Evolutionary conservation across 2,113 vertebrate genomes (phyloP), one percentile per base, ranked within the genome.

Genomic region (Arvicanthis niloticus): DNA sequence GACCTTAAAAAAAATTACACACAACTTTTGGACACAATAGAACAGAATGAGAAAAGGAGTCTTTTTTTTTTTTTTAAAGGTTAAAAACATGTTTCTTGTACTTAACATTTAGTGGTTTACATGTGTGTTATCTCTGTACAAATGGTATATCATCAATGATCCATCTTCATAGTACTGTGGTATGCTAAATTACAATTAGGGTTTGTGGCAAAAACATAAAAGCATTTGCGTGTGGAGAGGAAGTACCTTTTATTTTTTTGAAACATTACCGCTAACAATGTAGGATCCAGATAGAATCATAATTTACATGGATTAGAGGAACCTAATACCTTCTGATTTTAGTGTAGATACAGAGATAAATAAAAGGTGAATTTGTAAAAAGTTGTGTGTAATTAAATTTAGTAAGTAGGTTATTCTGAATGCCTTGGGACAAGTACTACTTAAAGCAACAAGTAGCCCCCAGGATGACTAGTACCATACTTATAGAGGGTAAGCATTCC

Each of bases 1-100:
- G 98, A 98, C 98, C 96, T 98, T 98, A 98, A 98, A 98, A 98
- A 98, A 98, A 97, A 97, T 98, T 98, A 98, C 98, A 92, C 98
- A 98, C 98, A 97, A 97, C 93, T 58, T 98, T 98, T 97, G 96
- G 97, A 98, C 97, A 13, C 91, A 88, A 97, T 98, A 97, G 97
- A 98, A 96, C 96, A 97, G 80, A 96, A 98, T 98, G 97, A 94
- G 92, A 98, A 98, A 97, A 97, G 51, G 34, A 97, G 78, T 96
- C 97, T 93, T 97, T 98, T 96, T 65, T 88, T 26, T 26, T n/a
- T n/a, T 26, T 34, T 68, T 68, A 16, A 96, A 97, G 98, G 98
- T 98, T 98, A 98, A 98, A 98, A 98, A 98, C 97, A 91, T 97
- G 98, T 92, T 98, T 95, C 78, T 96, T 91, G 96, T 98, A 98